Percentiles rank a stretch among this genome's conserved stretches.
Conservation (phyloP, 2,113 vertebrate genomes). For the Axis porcinus region DNA sequence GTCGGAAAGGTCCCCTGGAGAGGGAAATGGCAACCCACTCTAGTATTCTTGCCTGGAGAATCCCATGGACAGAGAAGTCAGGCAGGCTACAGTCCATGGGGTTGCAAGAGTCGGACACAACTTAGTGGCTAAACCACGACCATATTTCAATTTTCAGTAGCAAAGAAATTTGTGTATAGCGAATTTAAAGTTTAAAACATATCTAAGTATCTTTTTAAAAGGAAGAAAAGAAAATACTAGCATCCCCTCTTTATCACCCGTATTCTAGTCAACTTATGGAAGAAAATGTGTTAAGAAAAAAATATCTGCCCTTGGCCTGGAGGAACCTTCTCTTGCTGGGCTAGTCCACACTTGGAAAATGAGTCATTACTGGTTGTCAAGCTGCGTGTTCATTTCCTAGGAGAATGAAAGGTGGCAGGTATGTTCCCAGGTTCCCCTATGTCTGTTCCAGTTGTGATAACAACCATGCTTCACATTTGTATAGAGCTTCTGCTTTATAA, state of each 20-base stretch:
- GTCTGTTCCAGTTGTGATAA: not conserved
- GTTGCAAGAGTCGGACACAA: not conserved
- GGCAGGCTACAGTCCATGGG: not conserved
- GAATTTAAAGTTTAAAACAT: not conserved
- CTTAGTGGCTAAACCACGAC: not conserved
- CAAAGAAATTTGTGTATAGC: not conserved
- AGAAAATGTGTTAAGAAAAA: not conserved
- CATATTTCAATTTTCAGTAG: not conserved
- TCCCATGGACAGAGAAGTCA: not conserved
- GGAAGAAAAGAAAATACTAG: not conserved
- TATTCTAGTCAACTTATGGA: not conserved
- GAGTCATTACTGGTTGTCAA: not conserved
- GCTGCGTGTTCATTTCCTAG: not conserved
- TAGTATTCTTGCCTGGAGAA: not conserved
- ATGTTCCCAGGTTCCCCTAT: not conserved
- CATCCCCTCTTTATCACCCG: not conserved
- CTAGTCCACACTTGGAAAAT: not conserved
- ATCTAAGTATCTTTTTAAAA: not conserved
- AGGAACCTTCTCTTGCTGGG: not conserved
- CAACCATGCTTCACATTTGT: not conserved
- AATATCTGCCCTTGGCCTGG: not conserved
- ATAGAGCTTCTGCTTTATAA: not conserved
- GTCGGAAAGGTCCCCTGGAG: not conserved
- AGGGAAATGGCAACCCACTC: not conserved
- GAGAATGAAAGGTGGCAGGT: not conserved